Evolutionary conservation across 2,797 vertebrate genomes (phyloP).

Genomic region (Sphenopsis melanotis): DNA sequence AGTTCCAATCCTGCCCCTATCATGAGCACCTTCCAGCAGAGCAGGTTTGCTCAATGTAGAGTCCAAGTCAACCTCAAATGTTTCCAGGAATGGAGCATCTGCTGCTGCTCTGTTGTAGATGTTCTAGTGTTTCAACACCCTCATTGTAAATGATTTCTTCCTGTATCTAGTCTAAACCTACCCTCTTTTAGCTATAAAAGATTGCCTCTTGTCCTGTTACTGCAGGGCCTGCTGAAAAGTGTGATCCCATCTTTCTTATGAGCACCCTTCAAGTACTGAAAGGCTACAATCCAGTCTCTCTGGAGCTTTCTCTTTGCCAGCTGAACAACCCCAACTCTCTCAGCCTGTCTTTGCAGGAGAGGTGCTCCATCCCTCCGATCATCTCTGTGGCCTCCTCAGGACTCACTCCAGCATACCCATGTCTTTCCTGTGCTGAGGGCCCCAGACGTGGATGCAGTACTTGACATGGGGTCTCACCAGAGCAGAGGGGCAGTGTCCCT

Average conservation of each 20-base stretch:
- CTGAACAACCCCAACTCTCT: background rate
- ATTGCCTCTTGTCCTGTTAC: background rate
- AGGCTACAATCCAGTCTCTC: background rate
- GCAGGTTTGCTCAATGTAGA: background rate
- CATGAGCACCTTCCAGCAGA: background rate
- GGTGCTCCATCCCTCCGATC: background rate
- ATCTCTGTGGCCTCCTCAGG: background rate
- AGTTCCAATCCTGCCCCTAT: background rate
- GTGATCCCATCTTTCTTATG: background rate
- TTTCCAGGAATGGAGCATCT: background rate
- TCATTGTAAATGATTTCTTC: background rate
- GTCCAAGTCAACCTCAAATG: background rate
- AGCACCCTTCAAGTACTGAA: background rate
- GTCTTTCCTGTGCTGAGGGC: background rate
- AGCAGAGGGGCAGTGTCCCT: background rate
- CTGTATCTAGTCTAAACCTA: background rate
- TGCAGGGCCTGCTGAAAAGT: background rate
- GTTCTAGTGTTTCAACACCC: background rate
- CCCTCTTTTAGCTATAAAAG: background rate
- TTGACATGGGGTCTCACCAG: rapidly evolving
- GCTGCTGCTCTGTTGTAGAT: background rate
- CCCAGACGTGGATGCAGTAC: too few species aligned
- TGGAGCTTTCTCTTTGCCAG: background rate
- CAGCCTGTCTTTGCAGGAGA: background rate
- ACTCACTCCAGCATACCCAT: background rate